A percentile compares a stretch with the other conserved stretches of the same genome.
phyloP scores from a whole-genome alignment of 2,113 vertebrate genomes.

The Corythornis madagascariensis region DNA sequence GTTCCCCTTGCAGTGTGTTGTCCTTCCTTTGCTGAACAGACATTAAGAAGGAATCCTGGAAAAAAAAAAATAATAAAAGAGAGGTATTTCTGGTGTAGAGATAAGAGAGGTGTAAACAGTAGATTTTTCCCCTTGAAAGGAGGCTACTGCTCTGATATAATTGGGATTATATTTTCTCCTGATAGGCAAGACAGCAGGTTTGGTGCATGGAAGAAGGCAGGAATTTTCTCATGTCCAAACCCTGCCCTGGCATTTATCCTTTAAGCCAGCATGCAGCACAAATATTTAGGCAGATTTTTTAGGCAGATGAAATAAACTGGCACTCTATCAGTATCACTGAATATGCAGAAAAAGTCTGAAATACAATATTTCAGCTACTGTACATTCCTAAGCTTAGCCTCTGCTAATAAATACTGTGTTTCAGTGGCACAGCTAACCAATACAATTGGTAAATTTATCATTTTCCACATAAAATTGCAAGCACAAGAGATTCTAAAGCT shows the following conservation, averaged over 20 bases:
- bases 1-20: neutral
- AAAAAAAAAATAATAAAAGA: neutral
- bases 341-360: neutral
- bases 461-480: neutral
- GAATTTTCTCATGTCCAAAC: neutral
- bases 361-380: neutral
- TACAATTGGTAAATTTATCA: neutral
- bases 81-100: neutral
- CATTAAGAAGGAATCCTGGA: neutral
- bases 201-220: neutral
- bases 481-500: neutral
- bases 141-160: neutral
- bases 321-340: neutral
- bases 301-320: neutral
- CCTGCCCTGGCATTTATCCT: neutral
- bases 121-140: neutral
- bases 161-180: neutral
- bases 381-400: neutral
- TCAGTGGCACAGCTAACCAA: neutral
- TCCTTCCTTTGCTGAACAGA: neutral
- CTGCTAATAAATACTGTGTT: neutral
- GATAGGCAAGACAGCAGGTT: constrained; percentile 20
- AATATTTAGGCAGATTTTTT: neutral
- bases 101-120: neutral
- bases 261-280: neutral